Base-by-base conservation (phyloP, 2,113 vertebrate species). In the mouse (Mus musculus) region DNA sequence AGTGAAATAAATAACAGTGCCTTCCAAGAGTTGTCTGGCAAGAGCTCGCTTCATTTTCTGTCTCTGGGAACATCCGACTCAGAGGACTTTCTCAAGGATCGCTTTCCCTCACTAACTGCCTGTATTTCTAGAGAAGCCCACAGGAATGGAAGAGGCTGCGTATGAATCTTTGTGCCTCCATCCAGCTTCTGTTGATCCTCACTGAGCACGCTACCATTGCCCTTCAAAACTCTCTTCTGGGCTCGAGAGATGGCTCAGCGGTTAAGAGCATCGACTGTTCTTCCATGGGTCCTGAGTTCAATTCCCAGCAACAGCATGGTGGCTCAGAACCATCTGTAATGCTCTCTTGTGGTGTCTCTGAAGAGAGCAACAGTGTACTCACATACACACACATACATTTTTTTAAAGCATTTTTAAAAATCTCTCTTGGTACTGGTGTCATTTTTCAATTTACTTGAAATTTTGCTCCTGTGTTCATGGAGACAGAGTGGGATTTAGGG, bases 1-100 rank as follows among this genome's bases (percentile, higher is more conserved):
- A 88, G 11, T 72, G 82, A 94, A 97, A 92, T 82, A 59, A 59
- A 82, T 82, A 92, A 81, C 30, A n/a, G 61, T 59, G 46, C 85
- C 20, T 93, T 19, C 63, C 36, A 95, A 85, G 39, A 71, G 30
- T 3, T 28, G 9, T 52, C n/a, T 78, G 28, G 82, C 5, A 90
- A 89, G 67, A 67, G 67, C 36, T 75, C 42, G 65, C 8, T 89
- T 65, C 88, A 78, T 77, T 91, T 97, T 93, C 3, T 89, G 17
- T 61, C 4, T 80, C 73, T 49, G 39, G 77, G 39, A 92, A 82
- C 42, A 85, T 82, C 11, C 59, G 90, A 69, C 39, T 80, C 11
- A 89, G 72, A 80, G 8, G 59, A 14, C 73, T 69, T 84, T 75
- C 54, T 71, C 46, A 61, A 69, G 19, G 16, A 42, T 7, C 17